phyloP scores from a whole-genome alignment of 2,113 vertebrate genomes.

The Orycteropus afer region DNA sequence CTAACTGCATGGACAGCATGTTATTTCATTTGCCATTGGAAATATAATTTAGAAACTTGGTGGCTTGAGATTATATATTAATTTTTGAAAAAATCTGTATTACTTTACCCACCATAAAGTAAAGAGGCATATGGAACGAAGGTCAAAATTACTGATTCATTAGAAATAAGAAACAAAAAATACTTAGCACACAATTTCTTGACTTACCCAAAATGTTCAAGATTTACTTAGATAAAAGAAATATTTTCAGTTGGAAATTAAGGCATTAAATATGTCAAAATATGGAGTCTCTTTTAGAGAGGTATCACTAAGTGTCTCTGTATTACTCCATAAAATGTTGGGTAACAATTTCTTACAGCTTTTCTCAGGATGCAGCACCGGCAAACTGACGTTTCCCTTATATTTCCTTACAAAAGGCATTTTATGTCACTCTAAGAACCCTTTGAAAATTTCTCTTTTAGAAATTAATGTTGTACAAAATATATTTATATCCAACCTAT shows the following conservation, averaged over 20 bases:
- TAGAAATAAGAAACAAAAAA: slow-evolving; percentile 74
- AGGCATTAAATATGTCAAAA: slow-evolving; percentile 46
- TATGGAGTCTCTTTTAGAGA: slow-evolving; percentile 19
- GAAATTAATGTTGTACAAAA: slow-evolving; percentile 28
- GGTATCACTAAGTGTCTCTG: slow-evolving; percentile 30
- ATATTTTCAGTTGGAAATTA: slow-evolving; percentile 62
- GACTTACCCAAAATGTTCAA: slow-evolving; percentile 70
- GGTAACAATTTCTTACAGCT: slow-evolving; percentile 40
- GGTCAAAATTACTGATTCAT: slow-evolving; percentile 76
- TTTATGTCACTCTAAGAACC: neutral
- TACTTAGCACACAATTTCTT: slow-evolving; percentile 67
- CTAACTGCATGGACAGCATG: slow-evolving; percentile 77
- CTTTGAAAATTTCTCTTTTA: slow-evolving; percentile 49
- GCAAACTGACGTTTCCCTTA: slow-evolving; percentile 39
- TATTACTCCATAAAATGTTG: slow-evolving; percentile 62
- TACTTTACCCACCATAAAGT: slow-evolving; percentile 78
- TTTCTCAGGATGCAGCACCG: slow-evolving; percentile 26
- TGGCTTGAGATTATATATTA: slow-evolving; percentile 74
- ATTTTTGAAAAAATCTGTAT: slow-evolving; percentile 78
- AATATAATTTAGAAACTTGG: slow-evolving; percentile 77
- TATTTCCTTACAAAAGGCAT: slow-evolving; percentile 2
- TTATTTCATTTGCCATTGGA: slow-evolving; percentile 74
- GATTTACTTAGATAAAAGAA: slow-evolving; percentile 59
- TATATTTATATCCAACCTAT: slow-evolving; percentile 53
- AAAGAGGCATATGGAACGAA: slow-evolving; percentile 77